Percentiles rank a stretch among this genome's conserved stretches.
Evolutionary conservation across 2,888 invertebrate genomes (phyloP).

Genomic region (Mesopsocus fuscifrons): DNA sequence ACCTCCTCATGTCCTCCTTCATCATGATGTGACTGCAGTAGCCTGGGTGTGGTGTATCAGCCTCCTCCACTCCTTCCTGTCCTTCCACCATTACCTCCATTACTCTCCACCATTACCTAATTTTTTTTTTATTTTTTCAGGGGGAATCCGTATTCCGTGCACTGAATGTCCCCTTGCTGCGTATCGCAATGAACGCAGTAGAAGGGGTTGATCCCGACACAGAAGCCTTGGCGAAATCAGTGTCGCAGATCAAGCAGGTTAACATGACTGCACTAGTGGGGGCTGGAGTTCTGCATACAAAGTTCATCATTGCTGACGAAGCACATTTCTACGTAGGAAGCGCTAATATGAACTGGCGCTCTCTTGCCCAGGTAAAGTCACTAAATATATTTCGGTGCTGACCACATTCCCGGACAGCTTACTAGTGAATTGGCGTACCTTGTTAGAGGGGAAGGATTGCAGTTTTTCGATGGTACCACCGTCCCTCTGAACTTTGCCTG

Average conservation of each 20-base stretch:
- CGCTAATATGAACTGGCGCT: slow-evolving; percentile 96
- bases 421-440: not conserved
- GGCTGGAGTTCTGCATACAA: slow-evolving; percentile 81
- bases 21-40: too few species aligned
- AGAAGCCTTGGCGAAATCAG: slow-evolving; percentile 50
- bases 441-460: not conserved
- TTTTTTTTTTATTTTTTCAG: slow-evolving; percentile 29
- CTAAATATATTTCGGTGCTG: not conserved
- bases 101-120: too few species aligned
- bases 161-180: slow-evolving; percentile 46
- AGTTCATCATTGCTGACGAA: slow-evolving; percentile 82
- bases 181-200: slow-evolving; percentile 62
- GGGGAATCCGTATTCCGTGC: slow-evolving; percentile 77
- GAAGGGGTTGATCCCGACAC: slow-evolving; percentile 78
- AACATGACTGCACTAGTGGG: slow-evolving; percentile 69
- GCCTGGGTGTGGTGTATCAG: too few species aligned
- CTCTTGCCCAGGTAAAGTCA: slow-evolving; percentile 65
- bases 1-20: too few species aligned
- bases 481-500: too few species aligned
- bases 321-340: slow-evolving; percentile 86
- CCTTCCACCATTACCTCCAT: too few species aligned
- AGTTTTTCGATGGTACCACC: slow-evolving; percentile 5
- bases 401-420: not conserved
- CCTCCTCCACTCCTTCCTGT: too few species aligned
- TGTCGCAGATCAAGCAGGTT: slow-evolving; percentile 52